Conservation (phyloP, 37 sponge, comb jelly and placozoan species). For the Bolinopsis microptera region DNA sequence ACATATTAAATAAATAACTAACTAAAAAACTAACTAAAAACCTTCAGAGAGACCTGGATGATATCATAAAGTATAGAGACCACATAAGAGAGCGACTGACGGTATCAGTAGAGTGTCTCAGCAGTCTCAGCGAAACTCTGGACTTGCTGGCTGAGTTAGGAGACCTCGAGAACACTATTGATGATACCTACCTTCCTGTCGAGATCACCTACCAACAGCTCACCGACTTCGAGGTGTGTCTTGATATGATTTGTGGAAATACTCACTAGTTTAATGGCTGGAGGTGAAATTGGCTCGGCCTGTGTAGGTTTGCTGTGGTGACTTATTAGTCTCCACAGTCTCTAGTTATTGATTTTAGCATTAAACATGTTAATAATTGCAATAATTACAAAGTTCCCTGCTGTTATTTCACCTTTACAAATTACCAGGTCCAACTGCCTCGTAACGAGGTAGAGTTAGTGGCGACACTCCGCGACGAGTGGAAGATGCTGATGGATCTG, state of each 20-base stretch:
- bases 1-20: too few relatives aligned
- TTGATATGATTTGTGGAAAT: too few relatives aligned
- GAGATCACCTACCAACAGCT: constrained; percentile 76
- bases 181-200: constrained; percentile 76
- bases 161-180: constrained; percentile 78
- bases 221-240: constrained; percentile 66
- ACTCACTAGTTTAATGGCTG: too few relatives aligned
- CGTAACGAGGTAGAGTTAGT: constrained; percentile 75
- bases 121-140: constrained; percentile 70
- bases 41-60: constrained; percentile 71
- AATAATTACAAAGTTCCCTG: too few relatives aligned
- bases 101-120: constrained; percentile 70
- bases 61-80: constrained; percentile 70
- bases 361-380: too few relatives aligned
- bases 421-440: constrained; percentile 69
- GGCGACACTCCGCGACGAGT: constrained; percentile 72
- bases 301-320: too few relatives aligned
- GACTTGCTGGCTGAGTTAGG: constrained; percentile 73
- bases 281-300: too few relatives aligned
- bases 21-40: too few relatives aligned
- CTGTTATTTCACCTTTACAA: too few relatives aligned
- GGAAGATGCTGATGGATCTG: constrained; percentile 74
- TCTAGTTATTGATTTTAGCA: too few relatives aligned
- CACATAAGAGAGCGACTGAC: constrained; percentile 68
- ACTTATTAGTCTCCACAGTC: too few relatives aligned